Conservation (phyloP, 2,888 invertebrate species). For the Leptodirus hochenwartii region DNA sequence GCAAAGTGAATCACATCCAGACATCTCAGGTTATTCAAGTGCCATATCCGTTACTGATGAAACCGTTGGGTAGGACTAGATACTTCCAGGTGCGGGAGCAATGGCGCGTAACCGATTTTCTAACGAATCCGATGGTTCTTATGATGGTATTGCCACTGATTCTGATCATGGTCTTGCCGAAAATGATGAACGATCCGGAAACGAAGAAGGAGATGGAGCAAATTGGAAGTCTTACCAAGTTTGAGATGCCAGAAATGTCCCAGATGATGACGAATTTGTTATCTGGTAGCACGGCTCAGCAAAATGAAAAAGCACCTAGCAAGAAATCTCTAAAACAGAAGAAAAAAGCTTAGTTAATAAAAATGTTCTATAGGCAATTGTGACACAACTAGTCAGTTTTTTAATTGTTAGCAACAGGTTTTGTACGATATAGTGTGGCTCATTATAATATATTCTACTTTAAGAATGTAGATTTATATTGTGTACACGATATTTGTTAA, state of each 20-base stretch:
- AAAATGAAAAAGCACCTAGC: no score
- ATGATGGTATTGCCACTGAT: slow-evolving; percentile 93
- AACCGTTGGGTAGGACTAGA: slow-evolving; percentile 55
- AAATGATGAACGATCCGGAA: slow-evolving; percentile 96
- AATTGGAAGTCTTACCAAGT: slow-evolving; percentile 59
- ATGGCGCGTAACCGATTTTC: slow-evolving; percentile 90
- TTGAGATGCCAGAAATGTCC: slow-evolving; percentile 89
- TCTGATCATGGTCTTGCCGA: slow-evolving; percentile 81
- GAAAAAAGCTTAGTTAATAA: no score
- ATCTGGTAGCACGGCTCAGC: no score
- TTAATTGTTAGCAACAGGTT: no score
- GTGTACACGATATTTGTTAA: no score
- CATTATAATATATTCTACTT: no score
- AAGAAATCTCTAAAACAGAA: no score
- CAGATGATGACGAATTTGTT: slow-evolving; percentile 83
- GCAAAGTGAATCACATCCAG: slow-evolving; percentile 88
- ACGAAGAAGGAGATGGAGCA: slow-evolving; percentile 92
- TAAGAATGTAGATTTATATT: no score
- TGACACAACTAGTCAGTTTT: no score
- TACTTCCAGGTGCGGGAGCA: slow-evolving; percentile 92
- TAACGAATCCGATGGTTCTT: slow-evolving; percentile 94
- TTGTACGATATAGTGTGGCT: no score
- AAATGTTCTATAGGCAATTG: no score
- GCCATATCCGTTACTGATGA: slow-evolving; percentile 82
- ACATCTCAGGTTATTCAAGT: slow-evolving; percentile 79